Evolutionary conservation across 2,113 vertebrate species (phyloP).

Genomic region (Prionailurus bengalensis): DNA sequence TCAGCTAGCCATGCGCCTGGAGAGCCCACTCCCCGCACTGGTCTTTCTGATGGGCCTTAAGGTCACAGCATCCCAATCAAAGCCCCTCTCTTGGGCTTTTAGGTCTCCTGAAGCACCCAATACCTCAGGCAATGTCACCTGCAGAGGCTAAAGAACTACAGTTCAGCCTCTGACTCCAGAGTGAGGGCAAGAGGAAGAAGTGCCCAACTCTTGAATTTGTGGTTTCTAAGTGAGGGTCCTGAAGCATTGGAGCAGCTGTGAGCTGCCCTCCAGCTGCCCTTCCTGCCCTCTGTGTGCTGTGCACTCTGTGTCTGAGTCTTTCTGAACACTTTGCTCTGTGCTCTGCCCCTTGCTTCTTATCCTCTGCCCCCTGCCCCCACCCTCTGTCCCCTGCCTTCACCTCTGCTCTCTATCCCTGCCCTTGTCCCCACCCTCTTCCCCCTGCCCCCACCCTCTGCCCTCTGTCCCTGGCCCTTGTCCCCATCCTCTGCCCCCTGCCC

Average conservation of each 20-base stretch:
- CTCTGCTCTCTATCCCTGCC: neutral
- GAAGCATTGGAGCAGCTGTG: neutral
- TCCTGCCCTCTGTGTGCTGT: neutral
- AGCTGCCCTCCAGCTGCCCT: neutral
- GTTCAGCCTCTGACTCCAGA: neutral
- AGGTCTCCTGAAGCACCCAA: neutral
- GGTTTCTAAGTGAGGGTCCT: neutral
- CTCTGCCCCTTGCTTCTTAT: neutral
- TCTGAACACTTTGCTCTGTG: neutral
- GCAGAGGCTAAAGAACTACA: neutral
- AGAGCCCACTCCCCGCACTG: fast-evolving
- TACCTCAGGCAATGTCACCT: neutral
- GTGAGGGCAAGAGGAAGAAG: neutral
- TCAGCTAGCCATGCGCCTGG: neutral
- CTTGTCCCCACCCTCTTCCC: neutral
- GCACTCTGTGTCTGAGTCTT: too few species aligned
- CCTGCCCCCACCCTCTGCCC: neutral
- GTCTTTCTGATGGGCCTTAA: neutral
- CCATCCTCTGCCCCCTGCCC: neutral
- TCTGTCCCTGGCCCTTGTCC: too few species aligned
- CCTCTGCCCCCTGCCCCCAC: neutral
- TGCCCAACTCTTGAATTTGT: neutral
- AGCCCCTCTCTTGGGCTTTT: neutral
- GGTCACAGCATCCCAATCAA: neutral
- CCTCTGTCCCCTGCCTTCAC: neutral